Evolutionary conservation across 2,113 vertebrate genomes (phyloP).

Genomic region (Pygoscelis adeliae): DNA sequence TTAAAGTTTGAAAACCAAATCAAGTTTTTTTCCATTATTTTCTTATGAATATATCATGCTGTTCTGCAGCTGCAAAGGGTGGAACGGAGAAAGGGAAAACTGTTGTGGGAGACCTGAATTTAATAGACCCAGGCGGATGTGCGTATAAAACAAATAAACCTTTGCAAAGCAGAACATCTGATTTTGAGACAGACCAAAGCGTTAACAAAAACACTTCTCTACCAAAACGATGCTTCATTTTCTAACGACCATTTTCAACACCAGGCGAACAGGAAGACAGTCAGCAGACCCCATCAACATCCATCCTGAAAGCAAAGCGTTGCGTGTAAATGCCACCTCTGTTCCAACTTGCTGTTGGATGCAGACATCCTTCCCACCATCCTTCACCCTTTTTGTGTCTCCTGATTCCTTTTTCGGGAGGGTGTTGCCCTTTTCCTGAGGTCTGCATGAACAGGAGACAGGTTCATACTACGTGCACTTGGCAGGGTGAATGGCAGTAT

Average conservation of each 20-base stretch:
- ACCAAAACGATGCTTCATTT: not conserved
- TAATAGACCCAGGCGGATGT: not conserved
- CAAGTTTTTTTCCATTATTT: not conserved
- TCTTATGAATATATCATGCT: not conserved
- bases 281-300: not conserved
- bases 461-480: accelerated
- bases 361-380: not conserved
- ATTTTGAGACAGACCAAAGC: not conserved
- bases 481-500: not conserved
- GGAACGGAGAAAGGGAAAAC: not conserved
- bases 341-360: not conserved
- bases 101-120: not conserved
- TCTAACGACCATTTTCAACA: not conserved
- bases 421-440: not conserved
- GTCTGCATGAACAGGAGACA: accelerated
- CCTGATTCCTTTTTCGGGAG: not conserved
- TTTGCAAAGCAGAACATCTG: not conserved
- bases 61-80: slow-evolving; percentile 27
- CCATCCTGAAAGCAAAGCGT: not conserved
- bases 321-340: not conserved
- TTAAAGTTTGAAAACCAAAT: not conserved
- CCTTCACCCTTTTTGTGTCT: not conserved
- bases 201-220: not conserved
- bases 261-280: not conserved
- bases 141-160: not conserved